A percentile compares a stretch with the other conserved stretches of the same genome.
These are phyloP conservation scores for Branchellion lobata DNA, from an alignment of 2,888 invertebrate genomes.

Conservation along the genomic window DNA sequence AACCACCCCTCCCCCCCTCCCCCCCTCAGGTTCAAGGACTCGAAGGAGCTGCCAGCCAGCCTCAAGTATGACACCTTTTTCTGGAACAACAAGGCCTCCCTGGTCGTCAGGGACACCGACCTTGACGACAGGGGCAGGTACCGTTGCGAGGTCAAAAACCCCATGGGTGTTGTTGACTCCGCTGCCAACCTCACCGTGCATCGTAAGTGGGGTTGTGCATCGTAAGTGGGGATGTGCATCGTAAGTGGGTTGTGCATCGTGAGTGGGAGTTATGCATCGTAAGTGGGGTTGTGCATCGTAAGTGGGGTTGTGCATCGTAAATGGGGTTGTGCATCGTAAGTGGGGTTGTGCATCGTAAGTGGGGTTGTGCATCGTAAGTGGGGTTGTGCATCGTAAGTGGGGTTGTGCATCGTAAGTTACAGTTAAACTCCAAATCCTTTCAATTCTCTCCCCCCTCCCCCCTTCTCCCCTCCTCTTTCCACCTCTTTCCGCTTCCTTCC, in stretches of 20 bases:
- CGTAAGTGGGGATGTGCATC: neutral
- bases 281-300: too few species aligned
- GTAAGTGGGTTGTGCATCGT: neutral
- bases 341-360: too few species aligned
- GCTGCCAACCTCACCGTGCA: slow-evolving; percentile 50
- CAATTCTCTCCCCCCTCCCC: too few species aligned
- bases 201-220: too few species aligned
- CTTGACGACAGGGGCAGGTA: slow-evolving; percentile 54
- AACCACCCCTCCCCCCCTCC: slow-evolving; percentile 6
- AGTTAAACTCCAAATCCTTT: too few species aligned
- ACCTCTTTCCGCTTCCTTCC: too few species aligned
- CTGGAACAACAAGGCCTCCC: slow-evolving; percentile 75
- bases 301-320: too few species aligned
- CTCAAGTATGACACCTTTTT: slow-evolving; percentile 82
- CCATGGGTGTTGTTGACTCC: slow-evolving; percentile 50
- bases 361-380: too few species aligned
- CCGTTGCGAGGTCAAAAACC: slow-evolving; percentile 50
- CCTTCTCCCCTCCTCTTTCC: too few species aligned
- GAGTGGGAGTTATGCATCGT: neutral
- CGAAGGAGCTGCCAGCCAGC: slow-evolving; percentile 57
- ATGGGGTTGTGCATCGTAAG: too few species aligned
- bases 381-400: too few species aligned
- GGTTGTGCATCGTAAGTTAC: too few species aligned
- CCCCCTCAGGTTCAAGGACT: slow-evolving; percentile 40
- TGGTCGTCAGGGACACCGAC: slow-evolving; percentile 57